phyloP scores from a whole-genome alignment of 1,140 invertebrate genomes.

The Campoletis sonorensis region DNA sequence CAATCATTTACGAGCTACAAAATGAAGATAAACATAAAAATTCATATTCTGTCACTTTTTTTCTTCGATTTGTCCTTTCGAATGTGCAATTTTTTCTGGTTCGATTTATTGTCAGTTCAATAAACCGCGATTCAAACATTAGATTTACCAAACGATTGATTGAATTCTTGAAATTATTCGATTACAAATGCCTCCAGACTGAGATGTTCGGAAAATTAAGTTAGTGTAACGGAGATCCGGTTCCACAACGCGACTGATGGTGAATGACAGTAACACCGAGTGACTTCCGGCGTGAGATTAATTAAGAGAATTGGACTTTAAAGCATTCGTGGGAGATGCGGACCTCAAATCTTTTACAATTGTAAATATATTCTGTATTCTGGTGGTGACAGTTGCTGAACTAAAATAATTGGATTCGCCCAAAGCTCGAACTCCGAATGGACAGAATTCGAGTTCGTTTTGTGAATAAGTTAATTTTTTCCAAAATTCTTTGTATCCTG shows the following conservation, averaged over 20 bases:
- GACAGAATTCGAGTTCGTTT: too few relatives aligned
- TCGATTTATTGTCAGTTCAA: too few relatives aligned
- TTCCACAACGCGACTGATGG: neutral
- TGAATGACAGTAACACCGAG: neutral
- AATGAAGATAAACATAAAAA: too few relatives aligned
- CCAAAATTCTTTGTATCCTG: neutral
- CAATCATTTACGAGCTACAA: too few relatives aligned
- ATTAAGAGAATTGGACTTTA: neutral
- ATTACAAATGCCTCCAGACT: neutral
- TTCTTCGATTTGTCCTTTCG: neutral
- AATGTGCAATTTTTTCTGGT: too few relatives aligned
- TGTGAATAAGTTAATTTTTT: neutral
- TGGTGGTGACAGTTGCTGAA: too few relatives aligned
- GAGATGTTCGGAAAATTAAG: neutral
- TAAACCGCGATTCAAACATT: too few relatives aligned
- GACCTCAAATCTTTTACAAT: neutral
- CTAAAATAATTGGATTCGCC: too few relatives aligned
- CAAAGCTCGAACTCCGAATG: too few relatives aligned
- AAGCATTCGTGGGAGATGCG: neutral
- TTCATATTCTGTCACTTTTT: neutral
- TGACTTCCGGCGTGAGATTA: neutral
- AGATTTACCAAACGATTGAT: neutral
- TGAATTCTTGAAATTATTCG: neutral
- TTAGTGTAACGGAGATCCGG: neutral
- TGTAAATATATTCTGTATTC: neutral